phyloP scores from a whole-genome alignment of 1,140 invertebrate genomes.

The Tachypleus tridentatus region DNA sequence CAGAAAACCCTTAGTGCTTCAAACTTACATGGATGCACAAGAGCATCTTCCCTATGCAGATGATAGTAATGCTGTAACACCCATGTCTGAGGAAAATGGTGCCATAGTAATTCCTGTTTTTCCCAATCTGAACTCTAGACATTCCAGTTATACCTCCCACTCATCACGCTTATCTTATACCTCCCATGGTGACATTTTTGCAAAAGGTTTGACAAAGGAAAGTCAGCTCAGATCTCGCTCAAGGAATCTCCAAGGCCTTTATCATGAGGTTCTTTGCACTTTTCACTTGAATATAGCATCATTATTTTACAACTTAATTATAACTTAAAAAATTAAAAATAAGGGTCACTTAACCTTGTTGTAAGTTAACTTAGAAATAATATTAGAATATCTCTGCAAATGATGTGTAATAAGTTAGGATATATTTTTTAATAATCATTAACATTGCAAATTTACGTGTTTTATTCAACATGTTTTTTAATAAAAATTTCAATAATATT shows the following conservation, averaged over 20 bases:
- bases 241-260: slow-evolving; percentile 26
- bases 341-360: no score
- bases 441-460: no score
- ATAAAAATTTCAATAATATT: no score
- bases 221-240: slow-evolving; percentile 61
- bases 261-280: slow-evolving; percentile 21
- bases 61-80: slow-evolving; percentile 93
- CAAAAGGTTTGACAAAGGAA: slow-evolving; percentile 65
- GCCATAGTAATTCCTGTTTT: slow-evolving; percentile 84
- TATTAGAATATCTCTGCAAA: no score
- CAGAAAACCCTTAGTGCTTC: slow-evolving; percentile 82
- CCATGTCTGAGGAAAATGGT: slow-evolving; percentile 94
- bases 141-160: slow-evolving; percentile 89
- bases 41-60: slow-evolving; percentile 94
- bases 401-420: no score
- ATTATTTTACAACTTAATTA: no score
- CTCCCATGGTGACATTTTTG: slow-evolving; percentile 72
- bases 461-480: no score
- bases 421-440: no score
- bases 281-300: no score
- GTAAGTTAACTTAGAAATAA: no score
- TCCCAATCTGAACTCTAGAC: slow-evolving; percentile 50
- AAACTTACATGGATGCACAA: slow-evolving; percentile 87
- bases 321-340: no score
- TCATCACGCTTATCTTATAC: slow-evolving; percentile 82